These are phyloP conservation scores for Clostera curtula DNA, from an alignment of 2,888 invertebrate species.

Conservation along the genomic window DNA sequence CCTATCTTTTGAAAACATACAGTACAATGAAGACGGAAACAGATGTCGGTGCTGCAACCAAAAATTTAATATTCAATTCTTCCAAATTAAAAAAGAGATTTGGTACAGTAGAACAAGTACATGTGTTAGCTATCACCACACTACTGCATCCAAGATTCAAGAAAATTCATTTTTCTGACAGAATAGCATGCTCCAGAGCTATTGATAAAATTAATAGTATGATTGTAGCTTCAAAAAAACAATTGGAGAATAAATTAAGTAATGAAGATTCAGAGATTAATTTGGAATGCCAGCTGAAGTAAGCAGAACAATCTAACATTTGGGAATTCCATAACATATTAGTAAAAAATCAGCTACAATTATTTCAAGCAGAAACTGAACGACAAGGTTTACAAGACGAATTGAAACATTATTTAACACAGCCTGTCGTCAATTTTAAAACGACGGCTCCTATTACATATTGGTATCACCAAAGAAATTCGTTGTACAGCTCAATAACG, in stretches of 20 bases:
- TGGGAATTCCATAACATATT: slow-evolving; percentile 15
- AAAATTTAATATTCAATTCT: slow-evolving; percentile 17
- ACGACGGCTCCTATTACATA: slow-evolving; percentile 15
- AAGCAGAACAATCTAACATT: slow-evolving; percentile 11
- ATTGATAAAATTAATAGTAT: slow-evolving; percentile 14
- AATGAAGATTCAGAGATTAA: slow-evolving; percentile 9
- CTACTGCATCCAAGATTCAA: slow-evolving; percentile 15
- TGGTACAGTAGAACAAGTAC: slow-evolving; percentile 17
- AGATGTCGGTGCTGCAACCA: slow-evolving; percentile 16
- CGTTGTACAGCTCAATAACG: slow-evolving; percentile 13
- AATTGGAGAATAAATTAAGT: slow-evolving; percentile 10
- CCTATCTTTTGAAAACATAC: slow-evolving; percentile 14
- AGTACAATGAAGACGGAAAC: slow-evolving; percentile 16
- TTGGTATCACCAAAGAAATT: slow-evolving; percentile 13
- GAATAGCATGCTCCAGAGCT: slow-evolving; percentile 15
- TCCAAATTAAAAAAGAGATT: slow-evolving; percentile 15
- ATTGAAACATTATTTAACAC: slow-evolving; percentile 22
- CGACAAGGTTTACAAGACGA: slow-evolving; percentile 22
- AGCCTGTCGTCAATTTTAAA: slow-evolving; percentile 18
- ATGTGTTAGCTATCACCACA: slow-evolving; percentile 18
- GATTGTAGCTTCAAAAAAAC: slow-evolving; percentile 14
- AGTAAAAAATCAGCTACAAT: slow-evolving; percentile 18
- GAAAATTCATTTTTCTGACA: slow-evolving; percentile 17
- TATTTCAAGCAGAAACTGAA: slow-evolving; percentile 15
- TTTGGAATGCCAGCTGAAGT: slow-evolving; percentile 7